Base-by-base conservation (phyloP, 92 coral and sea anemone species). In the Anthopleura xanthogrammica region DNA sequence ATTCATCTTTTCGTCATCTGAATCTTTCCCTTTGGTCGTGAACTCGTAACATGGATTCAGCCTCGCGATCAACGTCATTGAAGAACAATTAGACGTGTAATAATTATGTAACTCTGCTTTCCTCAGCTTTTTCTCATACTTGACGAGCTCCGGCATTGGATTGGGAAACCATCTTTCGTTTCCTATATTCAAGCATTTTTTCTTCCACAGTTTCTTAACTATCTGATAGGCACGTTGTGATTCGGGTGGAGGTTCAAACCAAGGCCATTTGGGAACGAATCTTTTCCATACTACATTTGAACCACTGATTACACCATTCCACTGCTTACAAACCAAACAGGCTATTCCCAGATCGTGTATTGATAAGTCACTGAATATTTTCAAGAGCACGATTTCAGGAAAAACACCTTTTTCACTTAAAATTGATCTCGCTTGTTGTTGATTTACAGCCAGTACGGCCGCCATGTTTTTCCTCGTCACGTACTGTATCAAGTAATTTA, bases 341-440 rank as follows among this genome's bases (percentile, higher is more conserved):
- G 81, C 65, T 40, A 41, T 52, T 56, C 77, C 81, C 11, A 90
- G 76, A 54, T 90, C 91, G 65, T 90, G 78, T 17, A 88, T 23
- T 36, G 83, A 66, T 65, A 85, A 52, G 55, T 65, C 2, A 16
- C 54, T 76, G 62, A 90, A 90, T 68, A 90, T 77, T 42, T 88
- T 73, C 75, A 85, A 58, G 5, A 90, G 60, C 17, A 90, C 83
- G 19, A 87, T 87, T 19, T 90, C 89, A 13, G 94, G 94, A n/a
- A 90, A 71, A 41, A 9, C 52, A 7, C 23, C 60, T 73, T 29
- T 73, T 40, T 73, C 77, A 43, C 48, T 43, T 3, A 73, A 41
- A 75, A 4, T 22, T 12, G 46, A 60, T 40, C 36, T 58, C 46
- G 12, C 54, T 80, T 80, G 68, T 23, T 19, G 39, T 20, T 36